These are phyloP conservation scores for Peromyscus polionotus DNA, from an alignment of 2,113 vertebrate genomes.

Conservation along the genomic window DNA sequence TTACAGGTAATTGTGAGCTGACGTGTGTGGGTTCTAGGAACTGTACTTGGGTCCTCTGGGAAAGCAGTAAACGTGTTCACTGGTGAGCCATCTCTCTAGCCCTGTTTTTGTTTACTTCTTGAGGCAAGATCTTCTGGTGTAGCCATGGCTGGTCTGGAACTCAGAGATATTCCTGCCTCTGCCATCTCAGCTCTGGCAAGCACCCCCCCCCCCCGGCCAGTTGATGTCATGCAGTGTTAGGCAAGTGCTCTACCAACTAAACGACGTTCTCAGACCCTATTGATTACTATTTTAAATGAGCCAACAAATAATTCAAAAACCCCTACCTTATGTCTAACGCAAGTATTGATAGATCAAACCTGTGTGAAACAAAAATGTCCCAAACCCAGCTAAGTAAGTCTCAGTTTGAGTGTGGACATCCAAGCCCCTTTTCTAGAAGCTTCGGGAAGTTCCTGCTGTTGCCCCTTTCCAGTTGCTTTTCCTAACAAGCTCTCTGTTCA, in stretches of 20 bases:
- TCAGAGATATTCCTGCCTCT: not conserved
- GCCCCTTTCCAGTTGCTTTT: not conserved
- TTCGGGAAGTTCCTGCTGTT: not conserved
- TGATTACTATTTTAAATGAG: not conserved
- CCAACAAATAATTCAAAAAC: not conserved
- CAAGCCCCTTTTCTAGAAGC: not conserved
- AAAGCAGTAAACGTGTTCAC: not conserved
- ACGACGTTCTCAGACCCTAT: not conserved
- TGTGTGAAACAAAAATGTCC: slow-evolving; percentile 2
- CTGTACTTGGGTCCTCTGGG: not conserved
- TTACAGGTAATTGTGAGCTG: not conserved
- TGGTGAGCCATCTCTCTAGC: not conserved
- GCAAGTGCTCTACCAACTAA: not conserved
- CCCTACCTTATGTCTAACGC: not conserved
- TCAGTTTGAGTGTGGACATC: not conserved
- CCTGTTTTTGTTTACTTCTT: not conserved
- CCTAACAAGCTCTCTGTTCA: not conserved
- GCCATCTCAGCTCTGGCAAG: not conserved
- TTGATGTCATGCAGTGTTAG: not conserved
- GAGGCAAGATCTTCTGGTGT: not conserved
- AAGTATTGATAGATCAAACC: not conserved
- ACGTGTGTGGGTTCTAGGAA: not conserved
- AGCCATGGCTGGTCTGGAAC: not conserved
- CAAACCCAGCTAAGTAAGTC: not conserved
- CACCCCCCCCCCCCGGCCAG: too few species aligned